Base-by-base conservation (phyloP, 2,113 vertebrate genomes). In the Suncus etruscus region DNA sequence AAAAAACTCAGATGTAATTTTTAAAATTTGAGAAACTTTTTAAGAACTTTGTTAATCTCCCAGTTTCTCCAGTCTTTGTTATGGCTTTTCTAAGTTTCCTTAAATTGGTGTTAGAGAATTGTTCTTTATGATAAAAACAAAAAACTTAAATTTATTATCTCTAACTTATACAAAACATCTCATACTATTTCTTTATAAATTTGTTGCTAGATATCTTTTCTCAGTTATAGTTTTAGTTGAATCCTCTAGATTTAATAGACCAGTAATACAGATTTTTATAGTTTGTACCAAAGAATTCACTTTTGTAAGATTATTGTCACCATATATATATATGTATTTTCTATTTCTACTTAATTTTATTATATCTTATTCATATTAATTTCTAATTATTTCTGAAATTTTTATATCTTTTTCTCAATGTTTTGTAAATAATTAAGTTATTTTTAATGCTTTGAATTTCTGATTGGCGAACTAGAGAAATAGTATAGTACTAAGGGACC, bases 1-100 rank as follows among this genome's bases (percentile, higher is more conserved):
- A 58, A 75, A 66, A 80, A 70, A 7, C 10, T 65, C 18, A 63
- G 50, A 45, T 47, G 25, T 4, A 11, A 11, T 65, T 87, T 89
- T 70, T 83, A 16, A 27, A 61, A 58, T 86, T 54, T 63, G 48
- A 91, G 54, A 82, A 63, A 11, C 10, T 80, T 83, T 87, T 76
- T 7, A 31, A 25, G 47, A 48, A 48, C 66, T 88, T 82, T 29
- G 8, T 58, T 76, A 47, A 20, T 2, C 70, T 81, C 65, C 48
- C 25, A 58, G 22, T 63, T 72, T 74, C n/a, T 48, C 8, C 54
- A 74, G 68, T 86, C 3, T 74, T 24, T 31, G 31, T 47, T 18
- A 47, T 69, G 45, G 11, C 51, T 91, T 84, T 74, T 51, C 24
- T 51, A 18, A 11, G 18, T 82, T 88, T 72, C 27, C 29, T 66